Evolutionary conservation across 1,140 invertebrate species (phyloP).

Genomic region (Wiebesia pumilae): DNA sequence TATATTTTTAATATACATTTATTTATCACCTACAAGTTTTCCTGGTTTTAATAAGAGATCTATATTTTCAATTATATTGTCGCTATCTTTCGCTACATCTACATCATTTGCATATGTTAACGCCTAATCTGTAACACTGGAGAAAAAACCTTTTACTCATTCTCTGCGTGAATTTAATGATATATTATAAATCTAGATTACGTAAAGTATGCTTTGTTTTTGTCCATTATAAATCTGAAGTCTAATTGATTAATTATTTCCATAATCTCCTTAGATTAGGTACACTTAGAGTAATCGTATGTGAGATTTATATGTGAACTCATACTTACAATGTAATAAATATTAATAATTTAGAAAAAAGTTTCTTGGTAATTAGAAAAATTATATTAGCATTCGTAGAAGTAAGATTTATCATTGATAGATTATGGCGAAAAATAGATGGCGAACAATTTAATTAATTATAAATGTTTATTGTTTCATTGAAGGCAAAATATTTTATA

Average conservation of each 20-base stretch:
- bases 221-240: not conserved
- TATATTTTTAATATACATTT: not conserved
- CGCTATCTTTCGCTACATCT: not conserved
- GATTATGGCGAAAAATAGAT: not conserved
- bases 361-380: not conserved
- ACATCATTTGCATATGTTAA: slow-evolving; percentile 3
- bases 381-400: not conserved
- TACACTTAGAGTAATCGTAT: not conserved
- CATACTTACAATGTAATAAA: not conserved
- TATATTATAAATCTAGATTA: not conserved
- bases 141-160: not conserved
- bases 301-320: not conserved
- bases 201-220: not conserved
- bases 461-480: not conserved
- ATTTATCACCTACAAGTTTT: not conserved
- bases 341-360: not conserved
- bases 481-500: not conserved
- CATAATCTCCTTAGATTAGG: not conserved
- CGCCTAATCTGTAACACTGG: not conserved
- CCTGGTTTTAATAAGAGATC: not conserved
- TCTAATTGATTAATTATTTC: not conserved
- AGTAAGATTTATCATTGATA: not conserved
- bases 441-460: not conserved
- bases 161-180: not conserved
- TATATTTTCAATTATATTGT: slow-evolving; percentile 7